Conservation (phyloP, 1,140 invertebrate genomes). For the Neodiprion virginianus region DNA sequence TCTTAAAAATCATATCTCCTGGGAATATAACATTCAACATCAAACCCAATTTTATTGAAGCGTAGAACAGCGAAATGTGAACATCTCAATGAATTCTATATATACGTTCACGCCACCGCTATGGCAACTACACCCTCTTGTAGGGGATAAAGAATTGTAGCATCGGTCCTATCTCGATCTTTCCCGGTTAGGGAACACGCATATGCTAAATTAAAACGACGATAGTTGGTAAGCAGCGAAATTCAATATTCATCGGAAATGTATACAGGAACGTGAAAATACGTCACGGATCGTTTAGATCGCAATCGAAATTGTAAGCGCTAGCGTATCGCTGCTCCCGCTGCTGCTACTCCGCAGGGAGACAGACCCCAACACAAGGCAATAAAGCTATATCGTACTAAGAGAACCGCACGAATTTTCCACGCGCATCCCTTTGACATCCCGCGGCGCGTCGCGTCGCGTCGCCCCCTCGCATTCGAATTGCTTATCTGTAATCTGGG, state of each 20-base stretch:
- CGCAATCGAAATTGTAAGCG: slow-evolving; percentile 29
- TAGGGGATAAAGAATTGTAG: no score
- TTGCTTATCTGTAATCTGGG: slow-evolving; percentile 51
- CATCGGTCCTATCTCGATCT: no score
- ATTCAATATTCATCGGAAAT: not conserved
- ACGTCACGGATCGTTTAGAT: slow-evolving; percentile 26
- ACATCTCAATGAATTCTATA: no score
- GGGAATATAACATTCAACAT: no score
- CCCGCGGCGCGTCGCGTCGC: not conserved
- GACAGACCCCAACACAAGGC: not conserved
- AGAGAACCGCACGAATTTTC: not conserved
- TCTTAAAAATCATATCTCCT: no score
- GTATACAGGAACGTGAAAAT: not conserved
- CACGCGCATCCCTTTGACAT: slow-evolving; percentile 3
- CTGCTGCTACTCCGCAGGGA: not conserved
- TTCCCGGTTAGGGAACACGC: no score
- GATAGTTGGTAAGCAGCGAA: not conserved
- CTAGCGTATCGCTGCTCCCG: slow-evolving; percentile 13
- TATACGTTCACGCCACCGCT: no score
- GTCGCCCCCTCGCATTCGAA: not conserved
- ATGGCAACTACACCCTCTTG: no score
- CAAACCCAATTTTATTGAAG: no score
- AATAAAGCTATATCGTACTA: not conserved
- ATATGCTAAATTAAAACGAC: not conserved
- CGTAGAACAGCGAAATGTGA: no score